Conservation (phyloP, 2,888 invertebrate genomes). For the Nesidiocoris tenuis region DNA sequence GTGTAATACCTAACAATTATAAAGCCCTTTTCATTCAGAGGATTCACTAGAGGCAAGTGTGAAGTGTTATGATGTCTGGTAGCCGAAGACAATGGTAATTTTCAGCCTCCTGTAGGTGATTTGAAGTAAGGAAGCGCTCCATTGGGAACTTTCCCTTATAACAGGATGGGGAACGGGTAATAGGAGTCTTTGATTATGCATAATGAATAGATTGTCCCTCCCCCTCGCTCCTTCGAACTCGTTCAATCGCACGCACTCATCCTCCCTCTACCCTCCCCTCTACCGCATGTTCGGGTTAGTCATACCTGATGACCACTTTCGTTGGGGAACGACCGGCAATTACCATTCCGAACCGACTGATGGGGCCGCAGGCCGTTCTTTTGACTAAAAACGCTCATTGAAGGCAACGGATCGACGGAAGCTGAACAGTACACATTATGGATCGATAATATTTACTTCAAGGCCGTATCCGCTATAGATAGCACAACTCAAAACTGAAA, state of each 20-base stretch:
- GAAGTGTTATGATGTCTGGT: too few relatives aligned
- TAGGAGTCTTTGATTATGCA: slow-evolving; percentile 18
- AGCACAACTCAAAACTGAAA: too few relatives aligned
- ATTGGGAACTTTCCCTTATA: slow-evolving; percentile 23
- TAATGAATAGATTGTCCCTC: slow-evolving; percentile 18
- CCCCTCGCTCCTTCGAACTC: slow-evolving; percentile 20
- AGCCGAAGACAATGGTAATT: neutral
- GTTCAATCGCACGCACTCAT: neutral
- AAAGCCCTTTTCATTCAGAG: too few relatives aligned
- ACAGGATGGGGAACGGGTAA: slow-evolving; percentile 28
- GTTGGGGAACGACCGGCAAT: slow-evolving; percentile 2
- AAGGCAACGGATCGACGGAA: neutral
- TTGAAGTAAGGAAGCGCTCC: neutral
- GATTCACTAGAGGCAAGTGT: too few relatives aligned
- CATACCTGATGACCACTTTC: neutral
- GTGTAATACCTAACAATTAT: too few relatives aligned
- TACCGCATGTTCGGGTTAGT: neutral
- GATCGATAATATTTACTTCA: too few relatives aligned
- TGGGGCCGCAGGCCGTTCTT: neutral
- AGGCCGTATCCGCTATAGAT: too few relatives aligned
- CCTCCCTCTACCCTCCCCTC: neutral
- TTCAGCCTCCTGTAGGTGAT: neutral
- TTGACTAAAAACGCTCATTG: neutral
- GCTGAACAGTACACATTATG: too few relatives aligned
- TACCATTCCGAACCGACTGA: slow-evolving; percentile 19